These are phyloP conservation scores for Rhagologus leucostigma DNA, from an alignment of 2,113 vertebrate species.

Conservation along the genomic window DNA sequence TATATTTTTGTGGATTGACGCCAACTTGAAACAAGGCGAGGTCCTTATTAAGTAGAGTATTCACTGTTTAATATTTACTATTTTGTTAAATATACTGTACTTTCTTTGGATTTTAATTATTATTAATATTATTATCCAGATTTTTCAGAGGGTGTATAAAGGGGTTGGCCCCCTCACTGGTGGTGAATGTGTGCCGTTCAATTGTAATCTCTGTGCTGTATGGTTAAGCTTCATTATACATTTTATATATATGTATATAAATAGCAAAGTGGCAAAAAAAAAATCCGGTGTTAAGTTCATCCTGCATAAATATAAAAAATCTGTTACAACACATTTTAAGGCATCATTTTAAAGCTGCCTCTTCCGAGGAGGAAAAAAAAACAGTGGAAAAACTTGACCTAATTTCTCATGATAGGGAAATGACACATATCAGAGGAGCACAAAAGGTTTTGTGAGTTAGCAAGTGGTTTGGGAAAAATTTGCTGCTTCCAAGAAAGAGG, in stretches of 20 bases:
- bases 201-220: constrained; percentile 86
- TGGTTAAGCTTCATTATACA: constrained; percentile 84
- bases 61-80: constrained; percentile 95
- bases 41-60: constrained; percentile 92
- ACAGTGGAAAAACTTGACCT: constrained; percentile 65
- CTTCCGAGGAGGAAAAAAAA: constrained; percentile 51
- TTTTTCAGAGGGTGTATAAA: constrained; percentile 82
- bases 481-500: neutral
- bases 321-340: constrained; percentile 72
- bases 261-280: constrained; percentile 81
- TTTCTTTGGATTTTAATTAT: constrained; percentile 87
- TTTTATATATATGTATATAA: constrained; percentile 82
- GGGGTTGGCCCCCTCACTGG: constrained; percentile 81
- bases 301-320: constrained; percentile 75
- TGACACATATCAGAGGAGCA: constrained; percentile 67
- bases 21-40: constrained; percentile 89
- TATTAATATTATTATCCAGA: constrained; percentile 80
- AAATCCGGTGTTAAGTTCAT: constrained; percentile 75
- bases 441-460: constrained; percentile 64
- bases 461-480: constrained; percentile 41
- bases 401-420: constrained; percentile 64
- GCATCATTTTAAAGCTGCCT: constrained; percentile 74
- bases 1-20: constrained; percentile 99
- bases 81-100: constrained; percentile 94
- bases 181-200: constrained; percentile 88